A percentile compares a stretch with the other conserved stretches of the same genome.
Conservation (phyloP, 2,888 invertebrate genomes). For the Trilocha varians region DNA sequence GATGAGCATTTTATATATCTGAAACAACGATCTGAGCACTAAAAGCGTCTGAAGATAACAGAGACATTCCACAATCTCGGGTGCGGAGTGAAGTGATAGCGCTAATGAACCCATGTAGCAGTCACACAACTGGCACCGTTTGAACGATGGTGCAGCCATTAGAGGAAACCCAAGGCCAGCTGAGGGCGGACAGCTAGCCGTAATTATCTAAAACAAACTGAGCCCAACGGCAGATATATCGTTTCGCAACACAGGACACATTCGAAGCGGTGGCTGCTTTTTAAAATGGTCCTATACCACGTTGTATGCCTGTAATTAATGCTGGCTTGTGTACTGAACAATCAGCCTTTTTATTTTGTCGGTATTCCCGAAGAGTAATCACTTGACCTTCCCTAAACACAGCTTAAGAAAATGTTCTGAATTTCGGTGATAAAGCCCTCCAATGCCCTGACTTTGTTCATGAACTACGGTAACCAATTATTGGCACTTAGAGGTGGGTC, state of each 20-base stretch:
- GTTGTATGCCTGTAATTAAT: no score
- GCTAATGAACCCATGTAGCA: conserved; percentile 67
- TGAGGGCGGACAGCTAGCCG: conserved; percentile 49
- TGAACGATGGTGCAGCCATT: conserved; percentile 52
- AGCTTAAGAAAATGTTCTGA: no score
- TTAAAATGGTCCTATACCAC: background rate
- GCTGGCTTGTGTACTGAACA: no score
- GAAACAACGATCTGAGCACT: conserved; percentile 48
- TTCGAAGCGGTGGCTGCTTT: conserved; percentile 3
- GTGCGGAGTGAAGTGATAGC: conserved; percentile 47
- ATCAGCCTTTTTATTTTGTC: no score
- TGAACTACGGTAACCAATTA: no score
- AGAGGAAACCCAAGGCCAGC: conserved; percentile 50
- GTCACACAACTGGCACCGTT: conserved; percentile 57
- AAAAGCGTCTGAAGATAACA: conserved; percentile 63
- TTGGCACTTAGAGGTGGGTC: no score
- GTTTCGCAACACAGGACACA: conserved; percentile 7
- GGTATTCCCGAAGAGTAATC: no score
- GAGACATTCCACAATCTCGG: conserved; percentile 43
- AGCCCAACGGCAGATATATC: conserved; percentile 34
- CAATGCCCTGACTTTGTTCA: no score
- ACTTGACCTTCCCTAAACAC: no score
- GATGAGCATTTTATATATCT: conserved; percentile 10
- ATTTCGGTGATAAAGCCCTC: no score
- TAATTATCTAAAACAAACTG: conserved; percentile 56